These are phyloP conservation scores for Sebastes schlegelii DNA, from an alignment of 2,113 vertebrate genomes.

Conservation along the genomic window DNA sequence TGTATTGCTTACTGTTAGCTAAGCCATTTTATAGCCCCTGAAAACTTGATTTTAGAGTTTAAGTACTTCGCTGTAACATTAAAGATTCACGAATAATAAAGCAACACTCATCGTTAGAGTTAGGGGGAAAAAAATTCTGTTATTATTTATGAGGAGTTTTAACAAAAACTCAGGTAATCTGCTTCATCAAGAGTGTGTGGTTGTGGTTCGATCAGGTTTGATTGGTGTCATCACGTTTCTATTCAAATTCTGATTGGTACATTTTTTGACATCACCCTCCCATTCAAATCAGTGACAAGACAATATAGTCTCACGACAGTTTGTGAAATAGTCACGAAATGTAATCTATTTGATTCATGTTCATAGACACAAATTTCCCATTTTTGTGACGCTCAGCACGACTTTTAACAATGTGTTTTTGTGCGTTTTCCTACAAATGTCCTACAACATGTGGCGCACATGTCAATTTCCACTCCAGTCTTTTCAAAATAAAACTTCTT, in stretches of 20 bases:
- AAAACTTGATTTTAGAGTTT: not conserved
- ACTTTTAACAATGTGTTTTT: too few species aligned
- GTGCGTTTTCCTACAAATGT: too few species aligned
- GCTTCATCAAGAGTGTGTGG: not conserved
- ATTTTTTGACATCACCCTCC: not conserved
- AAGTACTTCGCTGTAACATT: conserved; percentile 27
- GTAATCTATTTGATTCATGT: too few species aligned
- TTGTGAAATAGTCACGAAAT: too few species aligned
- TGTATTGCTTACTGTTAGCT: not conserved
- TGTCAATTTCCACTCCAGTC: too few species aligned
- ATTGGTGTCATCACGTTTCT: not conserved
- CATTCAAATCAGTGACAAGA: too few species aligned
- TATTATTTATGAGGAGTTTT: not conserved
- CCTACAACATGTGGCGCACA: too few species aligned
- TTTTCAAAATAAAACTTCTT: too few species aligned
- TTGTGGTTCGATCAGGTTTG: not conserved
- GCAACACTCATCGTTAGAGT: conserved; percentile 4
- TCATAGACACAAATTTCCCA: too few species aligned
- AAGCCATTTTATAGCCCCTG: not conserved
- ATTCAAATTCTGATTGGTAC: not conserved
- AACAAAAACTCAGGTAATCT: not conserved
- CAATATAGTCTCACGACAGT: too few species aligned
- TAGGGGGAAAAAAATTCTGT: not conserved
- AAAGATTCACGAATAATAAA: conserved; percentile 22
- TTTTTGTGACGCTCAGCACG: too few species aligned